These are phyloP conservation scores for Tinea semifulvella DNA, from an alignment of 2,888 invertebrate genomes.

Conservation along the genomic window DNA sequence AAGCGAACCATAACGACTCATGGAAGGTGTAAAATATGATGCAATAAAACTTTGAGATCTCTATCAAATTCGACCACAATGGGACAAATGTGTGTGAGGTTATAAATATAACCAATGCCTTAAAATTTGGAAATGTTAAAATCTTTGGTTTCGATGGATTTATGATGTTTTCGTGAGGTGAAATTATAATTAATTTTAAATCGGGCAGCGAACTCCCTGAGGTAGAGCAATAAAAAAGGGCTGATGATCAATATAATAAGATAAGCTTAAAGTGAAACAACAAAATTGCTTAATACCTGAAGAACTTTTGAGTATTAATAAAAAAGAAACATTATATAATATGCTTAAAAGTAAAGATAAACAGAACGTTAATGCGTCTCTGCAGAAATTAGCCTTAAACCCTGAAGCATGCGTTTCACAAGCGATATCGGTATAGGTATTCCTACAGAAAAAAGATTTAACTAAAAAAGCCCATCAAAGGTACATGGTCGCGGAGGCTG, in stretches of 20 bases:
- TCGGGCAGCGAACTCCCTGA: not conserved
- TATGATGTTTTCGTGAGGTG: not conserved
- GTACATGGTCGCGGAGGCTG: conserved; percentile 17
- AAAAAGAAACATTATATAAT: not conserved
- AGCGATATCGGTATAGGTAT: conserved; percentile 1
- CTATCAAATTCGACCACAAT: conserved; percentile 8
- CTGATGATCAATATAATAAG: not conserved
- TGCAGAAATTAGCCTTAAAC: not conserved
- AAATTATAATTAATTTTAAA: conserved; percentile 5
- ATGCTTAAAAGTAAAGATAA: not conserved
- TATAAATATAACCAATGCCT: conserved; percentile 1
- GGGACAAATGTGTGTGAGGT: conserved; percentile 3
- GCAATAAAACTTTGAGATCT: conserved; percentile 6
- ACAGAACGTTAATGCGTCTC: not conserved
- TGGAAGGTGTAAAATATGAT: conserved; percentile 7
- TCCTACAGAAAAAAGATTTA: conserved; percentile 8
- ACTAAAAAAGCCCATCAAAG: conserved; percentile 23
- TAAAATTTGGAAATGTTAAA: not conserved
- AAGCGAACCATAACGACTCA: conserved; percentile 3
- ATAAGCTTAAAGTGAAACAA: not conserved
- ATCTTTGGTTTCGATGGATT: not conserved
- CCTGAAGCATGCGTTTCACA: not conserved
- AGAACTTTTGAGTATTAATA: no score
- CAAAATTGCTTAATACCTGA: not conserved
- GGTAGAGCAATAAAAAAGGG: not conserved